phyloP scores from a whole-genome alignment of 2,888 invertebrate species.

The Exephanes ischioxanthus region DNA sequence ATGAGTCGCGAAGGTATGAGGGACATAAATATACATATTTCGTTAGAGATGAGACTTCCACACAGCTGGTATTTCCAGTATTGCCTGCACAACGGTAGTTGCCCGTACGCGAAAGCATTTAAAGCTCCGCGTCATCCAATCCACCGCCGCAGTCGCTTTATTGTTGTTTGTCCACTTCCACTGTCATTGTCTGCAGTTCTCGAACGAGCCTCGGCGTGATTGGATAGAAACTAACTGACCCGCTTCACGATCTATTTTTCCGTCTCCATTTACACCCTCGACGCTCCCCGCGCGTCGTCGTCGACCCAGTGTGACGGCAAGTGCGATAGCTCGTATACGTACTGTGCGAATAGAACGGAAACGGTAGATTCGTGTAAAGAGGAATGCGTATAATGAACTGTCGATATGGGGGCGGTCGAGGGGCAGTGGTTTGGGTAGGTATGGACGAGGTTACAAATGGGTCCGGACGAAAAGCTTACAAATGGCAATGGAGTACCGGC shows the following conservation, averaged over 20 bases:
- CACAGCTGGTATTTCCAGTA: background rate
- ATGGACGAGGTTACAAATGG: background rate
- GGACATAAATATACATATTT: too few relatives aligned
- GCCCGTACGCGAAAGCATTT: background rate
- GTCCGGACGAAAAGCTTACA: slow-evolving; percentile 57
- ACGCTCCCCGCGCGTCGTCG: background rate
- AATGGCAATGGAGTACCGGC: slow-evolving; percentile 72
- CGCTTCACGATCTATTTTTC: slow-evolving; percentile 15
- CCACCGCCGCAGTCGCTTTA: slow-evolving; percentile 12
- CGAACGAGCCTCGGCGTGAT: slow-evolving; percentile 2
- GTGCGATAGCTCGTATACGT: slow-evolving; percentile 42
- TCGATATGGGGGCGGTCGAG: slow-evolving; percentile 46
- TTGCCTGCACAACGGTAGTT: background rate
- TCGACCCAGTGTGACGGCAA: slow-evolving; percentile 22
- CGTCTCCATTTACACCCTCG: slow-evolving; percentile 3
- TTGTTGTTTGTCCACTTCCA: slow-evolving; percentile 9
- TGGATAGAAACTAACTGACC: slow-evolving; percentile 19
- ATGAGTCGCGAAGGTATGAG: too few relatives aligned
- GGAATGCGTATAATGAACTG: slow-evolving; percentile 51
- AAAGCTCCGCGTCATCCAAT: slow-evolving; percentile 1
- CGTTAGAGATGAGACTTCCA: background rate
- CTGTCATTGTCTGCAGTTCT: slow-evolving; percentile 1
- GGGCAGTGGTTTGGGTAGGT: too few relatives aligned
- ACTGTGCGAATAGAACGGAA: slow-evolving; percentile 71
- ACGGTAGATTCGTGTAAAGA: slow-evolving; percentile 37